Evolutionary conservation across 64 coral and sea anemone species (phyloP).

Genomic region (Orbicella faveolata): DNA sequence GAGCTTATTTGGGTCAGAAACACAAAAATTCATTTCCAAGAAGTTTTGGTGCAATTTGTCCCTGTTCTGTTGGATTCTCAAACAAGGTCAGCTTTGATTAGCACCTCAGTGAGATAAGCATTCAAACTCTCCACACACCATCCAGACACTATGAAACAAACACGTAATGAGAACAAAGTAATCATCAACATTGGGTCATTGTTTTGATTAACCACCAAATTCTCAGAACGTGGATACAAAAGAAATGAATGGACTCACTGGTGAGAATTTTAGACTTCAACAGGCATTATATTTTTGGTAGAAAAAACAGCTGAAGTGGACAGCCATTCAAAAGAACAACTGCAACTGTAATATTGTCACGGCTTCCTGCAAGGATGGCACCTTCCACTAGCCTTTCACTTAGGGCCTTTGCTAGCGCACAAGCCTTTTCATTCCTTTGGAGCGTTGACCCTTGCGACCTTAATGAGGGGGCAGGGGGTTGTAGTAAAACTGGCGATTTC

Average conservation of each 20-base stretch:
- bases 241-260: neutral
- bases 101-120: no score
- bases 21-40: no score
- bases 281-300: conserved; percentile 48
- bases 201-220: neutral
- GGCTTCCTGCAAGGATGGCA: conserved; percentile 73
- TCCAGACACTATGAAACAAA: neutral
- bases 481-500: neutral
- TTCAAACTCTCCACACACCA: neutral
- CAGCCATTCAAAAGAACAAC: conserved; percentile 85
- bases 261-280: neutral
- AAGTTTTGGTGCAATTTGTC: no score
- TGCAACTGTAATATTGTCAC: conserved; percentile 78
- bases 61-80: no score
- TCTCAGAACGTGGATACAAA: neutral
- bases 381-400: conserved; percentile 88
- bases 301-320: conserved; percentile 80
- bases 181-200: neutral
- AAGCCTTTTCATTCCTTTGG: conserved; percentile 62
- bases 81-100: no score
- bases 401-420: conserved; percentile 64
- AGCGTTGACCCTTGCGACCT: neutral
- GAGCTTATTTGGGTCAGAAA: no score
- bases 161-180: neutral
- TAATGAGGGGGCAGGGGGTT: neutral